Evolutionary conservation across 2,113 vertebrate genomes (phyloP), one percentile per base, ranked within the genome.

Genomic region (Passer montanus): DNA sequence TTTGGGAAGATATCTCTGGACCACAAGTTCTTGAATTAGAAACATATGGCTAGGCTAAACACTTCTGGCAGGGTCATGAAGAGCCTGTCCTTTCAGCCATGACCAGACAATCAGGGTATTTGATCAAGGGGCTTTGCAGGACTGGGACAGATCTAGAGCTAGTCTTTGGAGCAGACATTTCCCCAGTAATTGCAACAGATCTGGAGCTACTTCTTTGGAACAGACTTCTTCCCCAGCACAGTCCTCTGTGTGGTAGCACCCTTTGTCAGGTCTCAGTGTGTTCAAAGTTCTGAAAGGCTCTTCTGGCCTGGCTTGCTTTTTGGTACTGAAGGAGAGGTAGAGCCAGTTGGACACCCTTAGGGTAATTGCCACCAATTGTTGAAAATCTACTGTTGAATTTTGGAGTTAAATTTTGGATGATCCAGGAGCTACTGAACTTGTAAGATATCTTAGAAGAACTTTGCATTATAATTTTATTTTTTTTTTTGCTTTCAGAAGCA

Each of bases 61-160:
- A 15, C 23, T 85, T 69, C 49, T 77, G 79, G 15, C 31, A 76
- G 41, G 24, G 26, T 75, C 87, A 91, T 2, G 0, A 91, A 68
- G 28, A 72, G 11, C 5, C 26, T 78, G 15, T 60, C 41, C 6
- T 22, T 64, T 31, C 33, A 72, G 33, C 19, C 41, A 41, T 73
- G 67, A 94, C 74, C 81, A 79, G 14, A 16, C n/a, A 93, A 13
- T 79, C 27, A 52, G n/a, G 41, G 26, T 52, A 24, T 84, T 94
- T 53, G 58, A 92, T 87, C n/a, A 60, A 82, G 30, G 27, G 50
- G 24, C 22, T 89, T 72, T 79, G 17, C 46, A 75, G 31, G 22
- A 47, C 3, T 76, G 66, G 81, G 66, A 56, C 74, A 66, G 22
- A 76, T 16, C 27, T 35, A 52, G 27, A 70, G 33, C 27, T 81